phyloP scores from a whole-genome alignment of 2,797 vertebrate species.

The Sitta carolinensis region DNA sequence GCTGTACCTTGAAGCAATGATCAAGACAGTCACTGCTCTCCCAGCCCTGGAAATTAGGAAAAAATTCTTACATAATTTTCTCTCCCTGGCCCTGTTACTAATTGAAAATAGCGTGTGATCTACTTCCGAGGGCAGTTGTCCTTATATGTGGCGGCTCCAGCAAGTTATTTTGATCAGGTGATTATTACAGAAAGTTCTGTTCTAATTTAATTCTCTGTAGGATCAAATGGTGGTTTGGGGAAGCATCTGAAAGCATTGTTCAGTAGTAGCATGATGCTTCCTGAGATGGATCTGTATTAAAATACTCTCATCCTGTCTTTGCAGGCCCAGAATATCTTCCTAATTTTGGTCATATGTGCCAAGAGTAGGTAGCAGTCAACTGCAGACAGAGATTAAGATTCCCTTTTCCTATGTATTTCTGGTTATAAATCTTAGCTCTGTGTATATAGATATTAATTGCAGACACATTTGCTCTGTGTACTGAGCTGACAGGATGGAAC shows the following conservation, averaged over 20 bases:
- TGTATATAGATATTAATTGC: not conserved
- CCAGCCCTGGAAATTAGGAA: not conserved
- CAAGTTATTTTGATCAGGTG: conserved; percentile 37
- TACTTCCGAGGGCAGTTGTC: not conserved
- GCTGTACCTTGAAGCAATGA: not conserved
- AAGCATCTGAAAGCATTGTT: not conserved
- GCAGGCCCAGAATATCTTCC: conserved; percentile 10
- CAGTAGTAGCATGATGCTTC: not conserved
- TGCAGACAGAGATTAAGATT: not conserved
- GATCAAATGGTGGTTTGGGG: conserved; percentile 10
- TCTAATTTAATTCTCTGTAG: conserved; percentile 32
- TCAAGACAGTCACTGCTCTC: not conserved
- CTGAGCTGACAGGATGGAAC: not conserved
- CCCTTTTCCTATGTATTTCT: not conserved
- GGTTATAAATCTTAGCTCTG: not conserved
- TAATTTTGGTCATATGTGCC: conserved; percentile 22
- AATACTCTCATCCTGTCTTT: not conserved
- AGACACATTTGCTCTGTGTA: not conserved
- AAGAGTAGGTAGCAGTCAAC: not conserved
- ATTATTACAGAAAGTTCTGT: conserved; percentile 12
- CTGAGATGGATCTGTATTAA: not conserved
- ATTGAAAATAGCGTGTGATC: conserved; percentile 23
- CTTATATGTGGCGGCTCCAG: not conserved
- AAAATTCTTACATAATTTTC: conserved; percentile 8
- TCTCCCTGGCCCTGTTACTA: not conserved